Conservation (phyloP, 2,113 vertebrate genomes). For the Cyprinodon tularosa region DNA sequence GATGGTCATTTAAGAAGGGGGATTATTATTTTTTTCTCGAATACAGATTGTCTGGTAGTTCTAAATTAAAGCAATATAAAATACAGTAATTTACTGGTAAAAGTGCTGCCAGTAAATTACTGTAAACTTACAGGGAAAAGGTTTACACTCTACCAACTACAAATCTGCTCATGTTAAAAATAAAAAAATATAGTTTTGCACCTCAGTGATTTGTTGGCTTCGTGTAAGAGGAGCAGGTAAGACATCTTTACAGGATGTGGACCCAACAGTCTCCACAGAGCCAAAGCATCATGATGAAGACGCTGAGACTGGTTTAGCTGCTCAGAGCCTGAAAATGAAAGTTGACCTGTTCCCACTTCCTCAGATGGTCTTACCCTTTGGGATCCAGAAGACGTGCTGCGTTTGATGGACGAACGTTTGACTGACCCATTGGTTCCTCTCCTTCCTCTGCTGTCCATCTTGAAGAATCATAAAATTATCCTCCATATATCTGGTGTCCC, state of each 20-base stretch:
- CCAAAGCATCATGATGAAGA: no score
- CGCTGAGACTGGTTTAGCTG: background rate
- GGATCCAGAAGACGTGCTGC: slow-evolving; percentile 79
- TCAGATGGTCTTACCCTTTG: slow-evolving; percentile 86
- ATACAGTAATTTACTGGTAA: no score
- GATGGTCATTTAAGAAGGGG: no score
- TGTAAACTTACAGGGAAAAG: no score
- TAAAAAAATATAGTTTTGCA: background rate
- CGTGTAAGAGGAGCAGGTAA: background rate
- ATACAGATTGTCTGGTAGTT: no score
- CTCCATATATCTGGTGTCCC: background rate
- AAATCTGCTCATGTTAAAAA: background rate
- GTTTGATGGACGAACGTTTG: slow-evolving; percentile 81
- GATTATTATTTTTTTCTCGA: no score
- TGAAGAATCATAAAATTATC: background rate
- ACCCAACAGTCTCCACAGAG: background rate
- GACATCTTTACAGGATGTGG: slow-evolving; percentile 6
- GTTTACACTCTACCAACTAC: no score
- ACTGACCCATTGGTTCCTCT: slow-evolving; percentile 85
- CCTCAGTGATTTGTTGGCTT: background rate
- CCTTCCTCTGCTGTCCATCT: slow-evolving; percentile 66
- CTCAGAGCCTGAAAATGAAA: background rate
- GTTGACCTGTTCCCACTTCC: no score
- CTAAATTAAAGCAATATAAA: no score
- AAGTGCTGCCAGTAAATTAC: no score